Conservation (phyloP, 2,888 invertebrate species). For the Archips crataeganus region DNA sequence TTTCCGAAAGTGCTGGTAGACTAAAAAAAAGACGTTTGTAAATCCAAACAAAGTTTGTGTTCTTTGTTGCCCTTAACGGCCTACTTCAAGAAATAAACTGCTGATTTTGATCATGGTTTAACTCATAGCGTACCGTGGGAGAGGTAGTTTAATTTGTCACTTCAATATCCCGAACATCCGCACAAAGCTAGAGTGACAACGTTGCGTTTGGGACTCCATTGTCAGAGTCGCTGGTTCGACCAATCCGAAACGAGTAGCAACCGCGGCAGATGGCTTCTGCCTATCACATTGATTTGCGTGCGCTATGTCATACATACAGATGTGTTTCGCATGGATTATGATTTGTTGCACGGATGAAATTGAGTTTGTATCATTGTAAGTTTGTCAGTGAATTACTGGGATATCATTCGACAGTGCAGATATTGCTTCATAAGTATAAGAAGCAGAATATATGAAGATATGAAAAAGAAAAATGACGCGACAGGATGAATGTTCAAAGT, state of each 20-base stretch:
- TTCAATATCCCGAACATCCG: slow-evolving; percentile 11
- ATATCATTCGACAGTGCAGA: background rate
- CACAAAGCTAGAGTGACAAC: slow-evolving; percentile 28
- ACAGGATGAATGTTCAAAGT: too few relatives aligned
- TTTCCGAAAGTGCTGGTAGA: too few relatives aligned
- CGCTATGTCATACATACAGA: slow-evolving; percentile 29
- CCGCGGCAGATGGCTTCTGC: slow-evolving; percentile 27
- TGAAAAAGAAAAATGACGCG: too few relatives aligned
- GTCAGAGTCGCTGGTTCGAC: slow-evolving; percentile 29
- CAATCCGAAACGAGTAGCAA: slow-evolving; percentile 33
- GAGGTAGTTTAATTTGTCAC: background rate
- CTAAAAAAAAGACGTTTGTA: too few relatives aligned
- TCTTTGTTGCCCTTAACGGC: too few relatives aligned
- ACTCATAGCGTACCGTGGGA: too few relatives aligned
- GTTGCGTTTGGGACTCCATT: slow-evolving; percentile 34
- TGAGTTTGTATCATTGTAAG: slow-evolving; percentile 5
- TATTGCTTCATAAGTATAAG: background rate
- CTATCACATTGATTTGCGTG: slow-evolving; percentile 38
- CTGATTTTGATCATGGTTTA: too few relatives aligned
- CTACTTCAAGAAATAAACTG: too few relatives aligned
- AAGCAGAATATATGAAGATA: too few relatives aligned
- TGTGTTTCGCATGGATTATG: slow-evolving; percentile 14
- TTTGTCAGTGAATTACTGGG: background rate
- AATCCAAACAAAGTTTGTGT: too few relatives aligned
- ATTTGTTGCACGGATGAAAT: slow-evolving; percentile 8